phyloP scores from a whole-genome alignment of 2,113 vertebrate species.

The Mormyrus lacerda region DNA sequence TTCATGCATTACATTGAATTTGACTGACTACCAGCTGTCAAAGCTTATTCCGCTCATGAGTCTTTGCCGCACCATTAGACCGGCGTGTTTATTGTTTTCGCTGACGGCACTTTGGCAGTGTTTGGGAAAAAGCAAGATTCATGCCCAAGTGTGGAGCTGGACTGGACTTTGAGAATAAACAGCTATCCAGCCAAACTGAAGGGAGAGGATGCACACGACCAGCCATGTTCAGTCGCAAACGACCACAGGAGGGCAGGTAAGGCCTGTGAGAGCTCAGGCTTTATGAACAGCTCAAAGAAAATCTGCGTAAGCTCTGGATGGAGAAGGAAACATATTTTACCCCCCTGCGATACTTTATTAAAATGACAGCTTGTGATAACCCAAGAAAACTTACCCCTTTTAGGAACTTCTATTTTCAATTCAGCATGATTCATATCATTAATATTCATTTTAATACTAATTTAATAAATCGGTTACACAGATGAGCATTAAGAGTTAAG shows the following conservation, averaged over 20 bases:
- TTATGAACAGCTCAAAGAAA: background rate
- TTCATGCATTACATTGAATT: background rate
- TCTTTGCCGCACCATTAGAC: constrained; percentile 34
- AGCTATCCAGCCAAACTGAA: constrained; percentile 23
- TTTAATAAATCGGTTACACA: background rate
- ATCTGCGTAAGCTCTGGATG: background rate
- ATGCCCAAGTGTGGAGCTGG: constrained; percentile 41
- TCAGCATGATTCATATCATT: background rate
- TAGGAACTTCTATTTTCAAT: background rate
- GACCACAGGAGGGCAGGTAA: background rate
- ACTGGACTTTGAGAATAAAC: constrained; percentile 43
- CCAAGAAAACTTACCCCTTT: background rate
- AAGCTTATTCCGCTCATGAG: constrained; percentile 3
- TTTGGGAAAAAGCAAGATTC: constrained; percentile 59
- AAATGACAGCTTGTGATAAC: background rate
- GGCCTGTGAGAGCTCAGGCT: background rate
- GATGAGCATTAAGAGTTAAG: background rate
- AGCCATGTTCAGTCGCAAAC: background rate
- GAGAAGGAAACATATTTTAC: background rate
- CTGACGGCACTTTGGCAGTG: constrained; percentile 58
- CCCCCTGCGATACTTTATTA: background rate
- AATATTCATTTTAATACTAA: background rate
- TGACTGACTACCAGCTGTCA: background rate
- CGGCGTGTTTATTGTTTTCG: constrained; percentile 57
- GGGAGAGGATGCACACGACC: constrained; percentile 33